Percentiles rank a stretch among this genome's conserved stretches.
Evolutionary conservation across 2,888 invertebrate genomes (phyloP).

Genomic region (Lysandra bellargus): DNA sequence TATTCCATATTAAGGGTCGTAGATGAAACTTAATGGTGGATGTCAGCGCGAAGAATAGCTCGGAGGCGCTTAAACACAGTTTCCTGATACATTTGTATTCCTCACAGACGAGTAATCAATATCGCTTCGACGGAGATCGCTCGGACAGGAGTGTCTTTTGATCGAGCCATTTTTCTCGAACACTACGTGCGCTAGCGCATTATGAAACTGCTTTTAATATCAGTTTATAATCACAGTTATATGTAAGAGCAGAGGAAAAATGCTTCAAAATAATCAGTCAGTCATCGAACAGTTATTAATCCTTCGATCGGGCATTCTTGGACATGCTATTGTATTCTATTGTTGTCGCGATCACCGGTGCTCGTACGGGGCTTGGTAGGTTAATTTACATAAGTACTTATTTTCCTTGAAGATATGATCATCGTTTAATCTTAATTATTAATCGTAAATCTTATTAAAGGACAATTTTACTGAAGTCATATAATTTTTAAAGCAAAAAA

Average conservation of each 20-base stretch:
- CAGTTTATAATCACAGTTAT: not conserved
- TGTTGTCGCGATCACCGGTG: no score
- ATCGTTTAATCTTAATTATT: no score
- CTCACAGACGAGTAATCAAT: slow-evolving; percentile 77
- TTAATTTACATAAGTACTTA: no score
- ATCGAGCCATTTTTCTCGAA: slow-evolving; percentile 57
- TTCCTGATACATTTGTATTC: slow-evolving; percentile 77
- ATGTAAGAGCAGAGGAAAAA: not conserved
- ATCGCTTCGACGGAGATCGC: slow-evolving; percentile 64
- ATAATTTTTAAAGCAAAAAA: no score
- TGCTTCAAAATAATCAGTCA: no score
- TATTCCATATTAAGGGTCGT: slow-evolving; percentile 32
- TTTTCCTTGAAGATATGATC: no score
- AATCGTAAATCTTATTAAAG: no score
- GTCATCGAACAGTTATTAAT: no score
- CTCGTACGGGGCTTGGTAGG: no score
- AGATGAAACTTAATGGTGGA: slow-evolving; percentile 70
- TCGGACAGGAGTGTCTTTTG: slow-evolving; percentile 60
- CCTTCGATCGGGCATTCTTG: no score
- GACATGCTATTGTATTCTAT: no score
- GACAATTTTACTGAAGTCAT: no score
- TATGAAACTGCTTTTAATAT: slow-evolving; percentile 27
- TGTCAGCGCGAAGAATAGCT: slow-evolving; percentile 67
- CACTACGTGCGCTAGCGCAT: slow-evolving; percentile 50
- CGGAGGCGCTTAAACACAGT: slow-evolving; percentile 58